phyloP scores from a whole-genome alignment of 2,113 vertebrate species.

The Leucoraja erinaceus region DNA sequence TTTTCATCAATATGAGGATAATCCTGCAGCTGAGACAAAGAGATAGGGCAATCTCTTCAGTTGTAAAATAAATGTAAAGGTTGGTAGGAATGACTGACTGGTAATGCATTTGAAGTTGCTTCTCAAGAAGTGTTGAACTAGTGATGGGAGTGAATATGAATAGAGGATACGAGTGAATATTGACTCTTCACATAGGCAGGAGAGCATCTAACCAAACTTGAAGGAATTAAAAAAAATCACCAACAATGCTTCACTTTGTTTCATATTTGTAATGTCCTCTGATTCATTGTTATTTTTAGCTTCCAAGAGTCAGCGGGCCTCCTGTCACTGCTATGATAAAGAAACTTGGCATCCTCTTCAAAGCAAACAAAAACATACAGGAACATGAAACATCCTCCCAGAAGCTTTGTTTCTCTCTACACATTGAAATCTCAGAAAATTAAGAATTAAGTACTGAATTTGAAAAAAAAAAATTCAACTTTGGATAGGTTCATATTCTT shows the following conservation, averaged over 20 bases:
- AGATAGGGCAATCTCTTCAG: neutral
- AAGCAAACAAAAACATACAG: neutral
- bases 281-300: neutral
- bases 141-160: neutral
- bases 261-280: neutral
- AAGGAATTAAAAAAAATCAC: neutral
- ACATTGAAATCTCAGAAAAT: neutral
- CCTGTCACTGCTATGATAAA: neutral
- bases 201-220: neutral
- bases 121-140: neutral
- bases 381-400: constrained; percentile 9
- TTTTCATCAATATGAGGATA: neutral
- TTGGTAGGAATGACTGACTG: neutral
- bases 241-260: neutral
- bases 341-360: constrained; percentile 12
- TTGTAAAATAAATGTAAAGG: neutral
- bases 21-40: neutral
- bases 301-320: neutral
- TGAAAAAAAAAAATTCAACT: neutral
- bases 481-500: neutral
- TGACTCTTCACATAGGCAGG: neutral
- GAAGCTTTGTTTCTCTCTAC: neutral
- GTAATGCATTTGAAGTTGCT: neutral
- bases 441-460: neutral
- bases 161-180: neutral